Base-by-base conservation (phyloP, 2,888 invertebrate species). In the Heliconius charithonia region DNA sequence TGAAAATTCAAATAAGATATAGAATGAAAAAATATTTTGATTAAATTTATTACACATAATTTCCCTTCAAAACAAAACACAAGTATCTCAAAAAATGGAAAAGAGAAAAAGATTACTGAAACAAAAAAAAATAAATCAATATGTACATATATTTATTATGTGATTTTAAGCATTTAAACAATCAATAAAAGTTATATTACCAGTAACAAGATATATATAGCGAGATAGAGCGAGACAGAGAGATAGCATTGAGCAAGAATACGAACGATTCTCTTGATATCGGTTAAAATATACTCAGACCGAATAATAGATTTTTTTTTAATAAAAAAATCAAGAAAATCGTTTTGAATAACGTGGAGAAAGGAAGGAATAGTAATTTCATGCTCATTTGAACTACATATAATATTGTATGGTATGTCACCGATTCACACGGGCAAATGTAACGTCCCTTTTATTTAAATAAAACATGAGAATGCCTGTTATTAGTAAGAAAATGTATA, bases 401-500 rank as follows among this genome's bases (percentile, higher is more conserved):
- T 84, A 88, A 87, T 88, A 88, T 88, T 76, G 59, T 76, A 80
- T 80, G 70, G 72, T 81, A 81, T 82, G 82, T 82, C 76, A 92
- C 93, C 94, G 94, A 95, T 95, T 94, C 94, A 95, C 94, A 95
- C 94, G 86, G 93, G 92, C 94, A 90, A 63, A 78, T 76, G 80
- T 92, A 88, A 87, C 82, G 82, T 79, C 75, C 77, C 75, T 82
- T 79, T 66, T 79, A n/a, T 25, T 41, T 12, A 78, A 76, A 56
- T 29, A 70, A 75, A 32, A 69, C 80, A 79, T 89, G 92, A 93
- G 92, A 93, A 93, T 93, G 93, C 93, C 87, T 89, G 81, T 83
- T 75, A 69, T 75, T 70, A 4, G 16, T 75, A 65, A 22, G 13
- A 71, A 22, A 51, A 51, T 19, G 27, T 71, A 22, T 29, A 29